A percentile compares a stretch with the other conserved stretches of the same genome.
These are phyloP conservation scores for Hypomesus transpacificus DNA, from an alignment of 2,113 vertebrate species.

Conservation along the genomic window DNA sequence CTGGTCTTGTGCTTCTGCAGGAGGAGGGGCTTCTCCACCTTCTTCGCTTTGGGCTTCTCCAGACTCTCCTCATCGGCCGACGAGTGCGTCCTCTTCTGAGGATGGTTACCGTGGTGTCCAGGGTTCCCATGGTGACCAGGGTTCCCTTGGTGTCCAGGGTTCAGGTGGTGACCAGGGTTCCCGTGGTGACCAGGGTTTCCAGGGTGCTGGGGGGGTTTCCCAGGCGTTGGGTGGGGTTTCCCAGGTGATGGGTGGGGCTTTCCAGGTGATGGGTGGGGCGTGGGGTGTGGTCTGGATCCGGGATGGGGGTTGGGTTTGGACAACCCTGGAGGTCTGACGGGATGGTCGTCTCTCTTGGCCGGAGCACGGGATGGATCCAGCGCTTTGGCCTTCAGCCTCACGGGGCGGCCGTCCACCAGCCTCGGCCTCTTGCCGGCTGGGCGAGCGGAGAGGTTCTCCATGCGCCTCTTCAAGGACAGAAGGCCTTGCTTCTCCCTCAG, in stretches of 20 bases:
- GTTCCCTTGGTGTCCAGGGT: conserved; percentile 55
- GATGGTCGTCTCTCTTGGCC: conserved; percentile 47
- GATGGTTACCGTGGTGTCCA: conserved; percentile 15
- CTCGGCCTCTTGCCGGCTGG: conserved; percentile 81
- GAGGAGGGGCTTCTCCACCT: conserved; percentile 78
- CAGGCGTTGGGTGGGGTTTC: conserved; percentile 54
- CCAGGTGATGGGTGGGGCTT: conserved; percentile 4
- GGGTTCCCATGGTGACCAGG: conserved; percentile 13
- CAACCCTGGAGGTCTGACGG: conserved; percentile 41
- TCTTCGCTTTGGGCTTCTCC: conserved; percentile 80
- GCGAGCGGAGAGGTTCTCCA: conserved; percentile 63
- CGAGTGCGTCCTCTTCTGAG: conserved; percentile 56
- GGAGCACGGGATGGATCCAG: conserved; percentile 32
- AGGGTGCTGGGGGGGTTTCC: conserved; percentile 38
- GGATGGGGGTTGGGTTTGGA: conserved; percentile 32
- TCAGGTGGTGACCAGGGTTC: neutral
- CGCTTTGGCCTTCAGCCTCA: conserved; percentile 49
- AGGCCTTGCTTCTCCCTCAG: conserved; percentile 60
- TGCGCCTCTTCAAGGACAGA: conserved; percentile 73
- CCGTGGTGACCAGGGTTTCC: neutral
- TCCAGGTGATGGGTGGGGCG: conserved; percentile 3
- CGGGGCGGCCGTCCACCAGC: conserved; percentile 61
- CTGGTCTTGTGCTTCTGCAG: conserved; percentile 84
- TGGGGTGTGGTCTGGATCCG: conserved; percentile 27
- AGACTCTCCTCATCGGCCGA: conserved; percentile 75